Evolutionary conservation across 2,888 invertebrate genomes (phyloP).

Genomic region (Apomyelois bistriatella): DNA sequence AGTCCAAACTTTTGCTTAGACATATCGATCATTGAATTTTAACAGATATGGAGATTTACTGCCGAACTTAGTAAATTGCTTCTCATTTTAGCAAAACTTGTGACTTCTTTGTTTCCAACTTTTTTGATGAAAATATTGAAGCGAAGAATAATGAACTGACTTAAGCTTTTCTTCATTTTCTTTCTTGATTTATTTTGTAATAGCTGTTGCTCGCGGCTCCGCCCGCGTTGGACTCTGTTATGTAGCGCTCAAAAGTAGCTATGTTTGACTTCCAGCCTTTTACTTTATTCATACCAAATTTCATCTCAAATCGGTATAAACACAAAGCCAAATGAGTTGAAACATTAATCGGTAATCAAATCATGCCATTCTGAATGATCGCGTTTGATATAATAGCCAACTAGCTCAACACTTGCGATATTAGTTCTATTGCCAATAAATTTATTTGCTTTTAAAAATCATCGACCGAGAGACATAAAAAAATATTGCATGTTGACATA

Average conservation of each 20-base stretch:
- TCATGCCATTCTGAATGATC: not conserved
- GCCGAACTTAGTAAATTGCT: slow-evolving; percentile 3
- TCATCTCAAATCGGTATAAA: too few relatives aligned
- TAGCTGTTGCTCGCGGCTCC: too few relatives aligned
- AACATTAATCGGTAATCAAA: not conserved
- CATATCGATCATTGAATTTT: slow-evolving; percentile 8
- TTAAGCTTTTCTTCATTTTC: not conserved
- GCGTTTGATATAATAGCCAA: not conserved
- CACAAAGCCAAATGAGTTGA: not conserved
- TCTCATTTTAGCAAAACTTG: not conserved
- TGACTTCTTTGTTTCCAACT: not conserved
- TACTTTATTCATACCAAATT: not conserved
- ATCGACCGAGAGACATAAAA: too few relatives aligned
- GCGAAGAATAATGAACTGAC: not conserved
- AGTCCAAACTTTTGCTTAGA: not conserved
- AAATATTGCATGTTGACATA: too few relatives aligned
- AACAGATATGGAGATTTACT: slow-evolving; percentile 9
- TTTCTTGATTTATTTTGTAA: not conserved
- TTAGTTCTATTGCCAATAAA: too few relatives aligned
- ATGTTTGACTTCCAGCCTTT: too few relatives aligned
- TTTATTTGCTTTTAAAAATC: too few relatives aligned
- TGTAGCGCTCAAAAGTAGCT: too few relatives aligned
- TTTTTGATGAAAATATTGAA: not conserved
- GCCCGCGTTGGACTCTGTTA: too few relatives aligned
- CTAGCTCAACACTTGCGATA: too few relatives aligned